Evolutionary conservation across 2,113 vertebrate species (phyloP).

Genomic region (Penelope pileata): DNA sequence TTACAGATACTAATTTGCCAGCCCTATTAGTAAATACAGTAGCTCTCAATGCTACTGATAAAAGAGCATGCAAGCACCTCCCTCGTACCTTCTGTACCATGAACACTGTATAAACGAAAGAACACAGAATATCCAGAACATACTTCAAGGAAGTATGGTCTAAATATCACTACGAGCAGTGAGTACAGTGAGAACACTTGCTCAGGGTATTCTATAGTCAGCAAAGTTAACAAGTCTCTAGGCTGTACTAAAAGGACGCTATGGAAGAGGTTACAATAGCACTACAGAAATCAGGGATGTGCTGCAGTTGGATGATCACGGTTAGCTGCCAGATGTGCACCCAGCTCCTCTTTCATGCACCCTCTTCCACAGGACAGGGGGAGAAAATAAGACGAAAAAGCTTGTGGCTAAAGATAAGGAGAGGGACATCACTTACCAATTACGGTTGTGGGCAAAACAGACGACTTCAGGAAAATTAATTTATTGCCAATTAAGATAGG

Average conservation of each 20-base stretch:
- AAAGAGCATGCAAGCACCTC: neutral
- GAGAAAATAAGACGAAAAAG: neutral
- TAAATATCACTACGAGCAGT: neutral
- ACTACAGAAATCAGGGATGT: too few relatives aligned
- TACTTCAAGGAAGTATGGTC: neutral
- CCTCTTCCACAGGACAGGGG: neutral
- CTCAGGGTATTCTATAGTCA: neutral
- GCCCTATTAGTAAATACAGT: neutral
- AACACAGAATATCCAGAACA: neutral
- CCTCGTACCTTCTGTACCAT: neutral
- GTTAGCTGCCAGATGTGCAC: neutral
- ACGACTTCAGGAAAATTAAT: neutral
- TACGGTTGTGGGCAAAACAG: neutral
- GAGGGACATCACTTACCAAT: neutral
- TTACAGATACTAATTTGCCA: neutral
- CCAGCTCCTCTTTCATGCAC: neutral
- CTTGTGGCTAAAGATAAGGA: neutral
- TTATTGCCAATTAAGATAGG: neutral
- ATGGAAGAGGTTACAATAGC: neutral
- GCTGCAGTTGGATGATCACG: neutral
- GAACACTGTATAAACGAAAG: neutral
- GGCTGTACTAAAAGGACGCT: neutral
- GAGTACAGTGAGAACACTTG: rapidly evolving
- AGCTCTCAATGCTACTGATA: neutral
- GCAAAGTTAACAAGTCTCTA: neutral